Percentiles rank a stretch among this genome's conserved stretches.
Conservation (phyloP, 2,797 vertebrate genomes). For the Emydoidea blandingii region DNA sequence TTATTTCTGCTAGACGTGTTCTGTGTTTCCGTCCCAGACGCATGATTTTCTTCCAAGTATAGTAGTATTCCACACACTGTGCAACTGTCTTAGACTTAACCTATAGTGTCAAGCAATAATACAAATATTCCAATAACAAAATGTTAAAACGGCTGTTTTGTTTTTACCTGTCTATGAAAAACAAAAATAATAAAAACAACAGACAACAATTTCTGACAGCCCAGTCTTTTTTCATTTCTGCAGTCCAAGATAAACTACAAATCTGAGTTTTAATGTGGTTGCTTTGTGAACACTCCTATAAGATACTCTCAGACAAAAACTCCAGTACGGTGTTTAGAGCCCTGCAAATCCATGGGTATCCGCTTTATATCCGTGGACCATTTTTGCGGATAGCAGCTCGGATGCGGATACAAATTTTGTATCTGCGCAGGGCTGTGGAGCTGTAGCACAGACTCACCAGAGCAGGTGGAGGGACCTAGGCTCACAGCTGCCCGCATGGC, state of each 20-base stretch:
- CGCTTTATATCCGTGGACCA: too few species aligned
- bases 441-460: too few species aligned
- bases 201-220: neutral
- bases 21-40: constrained; percentile 84
- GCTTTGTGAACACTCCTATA: neutral
- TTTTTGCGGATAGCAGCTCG: too few species aligned
- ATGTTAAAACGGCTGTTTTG: neutral
- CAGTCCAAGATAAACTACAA: neutral
- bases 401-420: too few species aligned
- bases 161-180: neutral
- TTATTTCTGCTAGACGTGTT: constrained; percentile 81
- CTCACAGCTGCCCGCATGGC: too few species aligned
- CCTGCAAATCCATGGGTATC: too few species aligned
- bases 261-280: neutral
- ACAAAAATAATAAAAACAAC: neutral
- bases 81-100: constrained; percentile 89
- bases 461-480: too few species aligned
- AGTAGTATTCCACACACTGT: constrained; percentile 93
- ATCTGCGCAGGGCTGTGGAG: too few species aligned
- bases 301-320: neutral
- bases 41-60: constrained; percentile 90
- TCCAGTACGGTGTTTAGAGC: too few species aligned
- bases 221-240: neutral
- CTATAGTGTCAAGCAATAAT: constrained; percentile 73
- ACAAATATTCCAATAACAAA: constrained; percentile 4